Evolutionary conservation across 2,113 vertebrate genomes (phyloP).

Genomic region (Vombatus ursinus): DNA sequence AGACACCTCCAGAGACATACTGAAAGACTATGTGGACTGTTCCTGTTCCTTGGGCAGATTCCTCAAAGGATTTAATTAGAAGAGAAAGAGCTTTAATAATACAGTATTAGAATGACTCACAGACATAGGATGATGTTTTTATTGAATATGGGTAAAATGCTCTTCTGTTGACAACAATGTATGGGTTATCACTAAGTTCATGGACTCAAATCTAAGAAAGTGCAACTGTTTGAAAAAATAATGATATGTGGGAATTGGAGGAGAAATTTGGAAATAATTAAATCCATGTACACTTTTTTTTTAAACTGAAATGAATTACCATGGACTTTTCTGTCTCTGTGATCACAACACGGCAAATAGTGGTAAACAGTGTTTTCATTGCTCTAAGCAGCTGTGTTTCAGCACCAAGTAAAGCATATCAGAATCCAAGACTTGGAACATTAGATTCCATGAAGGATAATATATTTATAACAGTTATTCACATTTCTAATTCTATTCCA

Average conservation of each 20-base stretch:
- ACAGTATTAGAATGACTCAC: too few species aligned
- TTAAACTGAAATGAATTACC: too few species aligned
- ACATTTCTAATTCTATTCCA: neutral
- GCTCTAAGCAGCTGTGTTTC: neutral
- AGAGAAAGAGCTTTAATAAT: too few species aligned
- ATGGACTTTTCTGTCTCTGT: neutral
- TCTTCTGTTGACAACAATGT: too few species aligned
- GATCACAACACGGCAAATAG: neutral
- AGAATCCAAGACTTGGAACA: neutral
- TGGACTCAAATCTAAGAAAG: too few species aligned
- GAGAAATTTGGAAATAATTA: neutral
- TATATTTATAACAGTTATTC: neutral
- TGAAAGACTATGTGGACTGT: too few species aligned
- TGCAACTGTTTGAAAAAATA: neutral
- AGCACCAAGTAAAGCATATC: neutral
- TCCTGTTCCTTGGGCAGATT: too few species aligned
- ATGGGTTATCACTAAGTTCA: too few species aligned
- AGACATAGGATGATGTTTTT: too few species aligned
- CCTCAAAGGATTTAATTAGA: too few species aligned
- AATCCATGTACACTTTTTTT: neutral
- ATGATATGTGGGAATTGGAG: neutral
- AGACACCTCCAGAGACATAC: too few species aligned
- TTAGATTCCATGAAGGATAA: neutral
- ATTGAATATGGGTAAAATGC: too few species aligned
- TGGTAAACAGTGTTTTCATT: neutral